Evolutionary conservation across 1,140 invertebrate genomes (phyloP), one percentile per base, ranked within the genome.

Genomic region (Drosophila kepulauana): DNA sequence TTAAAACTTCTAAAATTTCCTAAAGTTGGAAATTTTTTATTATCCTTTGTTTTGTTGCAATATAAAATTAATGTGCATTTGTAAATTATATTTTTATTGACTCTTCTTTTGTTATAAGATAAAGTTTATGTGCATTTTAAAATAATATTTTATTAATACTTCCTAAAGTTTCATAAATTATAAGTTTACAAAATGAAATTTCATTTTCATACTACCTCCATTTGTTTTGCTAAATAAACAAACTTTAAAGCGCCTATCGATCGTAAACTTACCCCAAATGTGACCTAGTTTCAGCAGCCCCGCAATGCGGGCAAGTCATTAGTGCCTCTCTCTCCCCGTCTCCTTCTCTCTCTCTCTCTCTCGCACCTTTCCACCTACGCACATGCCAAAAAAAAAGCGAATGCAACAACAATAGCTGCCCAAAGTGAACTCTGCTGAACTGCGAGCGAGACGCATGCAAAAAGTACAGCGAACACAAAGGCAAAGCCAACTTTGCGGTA

Each of bases 381-480:
- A 45, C 11, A 67, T 73, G 70, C 70, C 70, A 67, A 73, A 73
- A 72, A 72, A 66, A 25, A 25, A 25, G 20, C 20, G 20, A 25
- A 66, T 28, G 10, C 45, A 62, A 62, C 45, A 51, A 63, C 61
- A 63, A 64, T 43, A 28, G 35, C 33, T 52, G 15, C 45, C 58
- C 62, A 8, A 67, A 73, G 69, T 87, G 84, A 87, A 87, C 84
- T 87, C 85, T 65, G 63, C 73, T 88, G 84, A 87, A 87, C 84
- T 80, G 70, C 79, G 70, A n/a, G 33, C 20, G 10, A 54, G 25
- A 48, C 10, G n/a, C 41, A 63, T 30, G 49, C 65, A 35, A 73
- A 25, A 79, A 82, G 78, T 81, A 79, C 82, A 82, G 81, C 81
- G 70, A 64, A 74, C 76, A 88, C 84, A 88, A 82, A 82, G 75